Percentiles rank a stretch among this genome's conserved stretches.
phyloP scores from a whole-genome alignment of 2,888 invertebrate species.

The Chalcis sispes region DNA sequence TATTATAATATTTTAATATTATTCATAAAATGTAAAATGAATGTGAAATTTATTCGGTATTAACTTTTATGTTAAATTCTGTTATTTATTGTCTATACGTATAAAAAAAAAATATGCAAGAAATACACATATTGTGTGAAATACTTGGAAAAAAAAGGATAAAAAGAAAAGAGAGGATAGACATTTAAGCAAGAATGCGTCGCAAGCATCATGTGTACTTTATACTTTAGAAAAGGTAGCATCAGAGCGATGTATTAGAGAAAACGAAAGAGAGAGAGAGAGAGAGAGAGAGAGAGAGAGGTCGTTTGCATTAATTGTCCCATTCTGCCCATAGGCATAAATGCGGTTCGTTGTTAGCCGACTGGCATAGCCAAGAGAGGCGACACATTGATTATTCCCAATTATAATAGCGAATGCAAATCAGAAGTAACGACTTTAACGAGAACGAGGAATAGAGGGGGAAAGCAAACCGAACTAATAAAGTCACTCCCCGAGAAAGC shows the following conservation, averaged over 20 bases:
- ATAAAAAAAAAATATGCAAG: too few relatives aligned
- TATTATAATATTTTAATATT: too few relatives aligned
- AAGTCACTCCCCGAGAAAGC: too few relatives aligned
- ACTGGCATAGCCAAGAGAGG: constrained; percentile 52
- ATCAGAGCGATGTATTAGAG: constrained; percentile 3
- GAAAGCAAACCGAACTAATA: constrained; percentile 40
- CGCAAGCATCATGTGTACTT: too few relatives aligned
- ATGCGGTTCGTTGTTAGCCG: constrained; percentile 61
- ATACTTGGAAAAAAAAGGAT: neutral
- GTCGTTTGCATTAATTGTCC: constrained; percentile 66
- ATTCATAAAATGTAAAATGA: neutral
- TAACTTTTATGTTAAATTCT: too few relatives aligned
- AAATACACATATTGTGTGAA: neutral
- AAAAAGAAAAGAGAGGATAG: neutral
- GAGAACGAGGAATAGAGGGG: neutral
- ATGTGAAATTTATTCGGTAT: too few relatives aligned
- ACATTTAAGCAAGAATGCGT: too few relatives aligned
- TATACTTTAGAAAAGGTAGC: too few relatives aligned
- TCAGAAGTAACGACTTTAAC: constrained; percentile 72
- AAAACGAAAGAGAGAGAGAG: neutral
- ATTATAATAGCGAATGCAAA: constrained; percentile 75
- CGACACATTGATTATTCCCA: constrained; percentile 75
- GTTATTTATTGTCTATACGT: too few relatives aligned
- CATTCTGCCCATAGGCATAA: constrained; percentile 63
- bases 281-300: neutral